Percentiles rank a stretch among this genome's conserved stretches.
phyloP scores from a whole-genome alignment of 2,113 vertebrate genomes.

The Coreoperca whiteheadi region DNA sequence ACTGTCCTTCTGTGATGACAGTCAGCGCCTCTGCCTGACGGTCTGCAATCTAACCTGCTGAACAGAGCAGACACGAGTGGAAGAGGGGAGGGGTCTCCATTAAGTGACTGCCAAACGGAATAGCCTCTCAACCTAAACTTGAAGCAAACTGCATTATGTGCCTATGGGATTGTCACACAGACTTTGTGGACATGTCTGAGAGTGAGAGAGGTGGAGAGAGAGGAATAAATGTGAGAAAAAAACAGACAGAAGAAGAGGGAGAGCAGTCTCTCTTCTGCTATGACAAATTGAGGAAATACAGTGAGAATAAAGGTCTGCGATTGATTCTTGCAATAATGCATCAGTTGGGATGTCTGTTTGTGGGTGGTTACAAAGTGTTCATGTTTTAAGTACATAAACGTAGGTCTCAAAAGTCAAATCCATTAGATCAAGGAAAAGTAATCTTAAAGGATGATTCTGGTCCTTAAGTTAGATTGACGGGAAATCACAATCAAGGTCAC shows the following conservation, averaged over 20 bases:
- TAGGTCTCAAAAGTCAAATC: conserved; percentile 67
- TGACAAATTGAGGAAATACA: conserved; percentile 50
- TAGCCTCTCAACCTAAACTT: conserved; percentile 48
- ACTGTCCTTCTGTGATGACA: conserved; percentile 62
- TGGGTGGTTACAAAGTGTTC: conserved; percentile 36
- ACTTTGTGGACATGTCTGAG: conserved; percentile 36
- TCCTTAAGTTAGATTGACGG: conserved; percentile 43
- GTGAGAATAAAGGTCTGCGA: conserved; percentile 36
- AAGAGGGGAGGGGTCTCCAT: conserved; percentile 27
- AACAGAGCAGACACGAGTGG: conserved; percentile 21
- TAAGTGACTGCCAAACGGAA: conserved; percentile 48
- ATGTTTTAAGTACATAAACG: too few species aligned
- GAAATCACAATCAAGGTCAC: conserved; percentile 55
- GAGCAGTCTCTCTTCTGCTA: background rate
- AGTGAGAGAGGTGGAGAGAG: conserved; percentile 2
- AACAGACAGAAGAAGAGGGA: background rate
- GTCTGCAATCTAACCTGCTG: conserved; percentile 35
- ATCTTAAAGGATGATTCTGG: conserved; percentile 53
- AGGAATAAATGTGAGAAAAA: conserved; percentile 11
- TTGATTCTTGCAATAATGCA: conserved; percentile 65
- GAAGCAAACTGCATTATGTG: conserved; percentile 47
- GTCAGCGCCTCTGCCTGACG: conserved; percentile 12
- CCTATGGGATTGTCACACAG: conserved; percentile 42
- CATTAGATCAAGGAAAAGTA: conserved; percentile 45
- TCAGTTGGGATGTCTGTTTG: conserved; percentile 43